Evolutionary conservation across 2,113 vertebrate genomes (phyloP).

Genomic region (Cathartes aura): DNA sequence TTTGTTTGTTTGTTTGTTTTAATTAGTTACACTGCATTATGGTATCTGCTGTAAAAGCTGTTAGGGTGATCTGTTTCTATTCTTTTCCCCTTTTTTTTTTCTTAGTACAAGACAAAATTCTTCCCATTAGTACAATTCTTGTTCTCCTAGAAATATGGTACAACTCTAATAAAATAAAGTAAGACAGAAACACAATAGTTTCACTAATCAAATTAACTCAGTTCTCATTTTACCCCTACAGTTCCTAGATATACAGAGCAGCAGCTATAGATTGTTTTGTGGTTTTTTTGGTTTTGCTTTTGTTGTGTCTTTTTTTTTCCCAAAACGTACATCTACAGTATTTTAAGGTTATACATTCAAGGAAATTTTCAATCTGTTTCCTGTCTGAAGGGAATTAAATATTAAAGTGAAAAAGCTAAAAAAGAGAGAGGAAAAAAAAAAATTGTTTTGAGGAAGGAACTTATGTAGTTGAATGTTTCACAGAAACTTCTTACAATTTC

Average conservation of each 20-base stretch:
- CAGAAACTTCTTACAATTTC: background rate
- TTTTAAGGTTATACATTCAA: background rate
- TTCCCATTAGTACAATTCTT: background rate
- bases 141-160: background rate
- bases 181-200: background rate
- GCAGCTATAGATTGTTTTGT: background rate
- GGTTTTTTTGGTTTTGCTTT: rapidly evolving
- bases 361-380: background rate
- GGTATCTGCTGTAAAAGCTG: background rate
- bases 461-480: background rate
- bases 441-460: background rate
- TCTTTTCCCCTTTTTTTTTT: background rate
- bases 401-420: background rate
- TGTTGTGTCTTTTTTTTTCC: background rate
- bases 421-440: background rate
- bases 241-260: background rate
- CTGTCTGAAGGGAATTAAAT: background rate
- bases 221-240: background rate
- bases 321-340: rapidly evolving
- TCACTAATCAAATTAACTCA: background rate
- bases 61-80: background rate
- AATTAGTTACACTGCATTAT: background rate
- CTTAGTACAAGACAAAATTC: background rate
- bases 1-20: too few species aligned
- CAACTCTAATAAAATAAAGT: background rate